Evolutionary conservation across 2,888 invertebrate species (phyloP), one percentile per base, ranked within the genome.

Genomic region (Cacoxenus indagator): DNA sequence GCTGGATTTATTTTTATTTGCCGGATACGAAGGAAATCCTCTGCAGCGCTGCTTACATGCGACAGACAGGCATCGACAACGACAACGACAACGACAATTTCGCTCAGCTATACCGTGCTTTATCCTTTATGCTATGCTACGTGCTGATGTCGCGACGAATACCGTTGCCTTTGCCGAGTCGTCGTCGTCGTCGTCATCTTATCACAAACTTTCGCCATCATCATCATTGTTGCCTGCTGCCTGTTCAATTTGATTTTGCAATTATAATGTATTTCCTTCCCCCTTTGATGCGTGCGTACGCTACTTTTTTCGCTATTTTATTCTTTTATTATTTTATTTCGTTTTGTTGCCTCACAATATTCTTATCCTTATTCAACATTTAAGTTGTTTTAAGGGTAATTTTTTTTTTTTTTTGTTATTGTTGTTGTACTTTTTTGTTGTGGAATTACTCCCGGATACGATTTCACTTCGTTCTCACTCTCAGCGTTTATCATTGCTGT

Each of bases 1-100:
- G 82, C 75, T 80, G 80, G 80, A 83, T 82, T 83, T 81, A 81
- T 80, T 82, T 80, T 83, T 80, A 80, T 81, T 77, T 77, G 70
- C 70, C 81, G 83, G 77, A 77, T 82, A 73, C 83, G 81, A n/a
- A n/a, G n/a, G 78, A 83, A 81, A 82, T 81, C 80, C 83, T 70
- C 26, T 51, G 65, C 68, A 62, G 37, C 57, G 29, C 43, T 31
- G 73, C 71, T 73, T 46, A 57, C 59, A 45, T 27, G 9, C 66
- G 27, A n/a, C 27, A 29, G 37, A 22, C 26, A 4, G 1, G 4
- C 55, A 55, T 26, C 55, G 14, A 55, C 55, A 55, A 2, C 14
- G 24, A 26, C 2, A 26, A 11, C 26, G 27, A 26, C 27, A 14
- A 1, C 27, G 55, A 11, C 27, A 1, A 27, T n/a, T 11, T 3